Percentiles rank a stretch among this genome's conserved stretches.
Conservation (phyloP, 30 jellyfish, hydroid and myxozoan species). For the Hydractinia symbiolongicarpus region DNA sequence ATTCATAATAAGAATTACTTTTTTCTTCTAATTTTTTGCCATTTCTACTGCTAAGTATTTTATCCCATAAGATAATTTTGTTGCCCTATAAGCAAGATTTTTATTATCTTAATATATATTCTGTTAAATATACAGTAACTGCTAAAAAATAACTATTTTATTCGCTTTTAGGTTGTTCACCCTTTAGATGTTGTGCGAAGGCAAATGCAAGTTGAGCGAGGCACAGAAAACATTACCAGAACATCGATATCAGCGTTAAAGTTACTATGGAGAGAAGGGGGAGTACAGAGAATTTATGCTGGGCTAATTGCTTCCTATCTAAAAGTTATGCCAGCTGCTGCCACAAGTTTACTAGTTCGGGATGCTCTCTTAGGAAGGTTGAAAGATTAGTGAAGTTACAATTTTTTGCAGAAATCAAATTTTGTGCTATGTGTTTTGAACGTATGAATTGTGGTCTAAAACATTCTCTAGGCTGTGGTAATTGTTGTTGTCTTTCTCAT, state of each 20-base stretch:
- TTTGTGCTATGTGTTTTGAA: too few relatives aligned
- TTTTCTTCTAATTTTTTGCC: too few relatives aligned
- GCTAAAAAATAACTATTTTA: neutral
- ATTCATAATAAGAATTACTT: too few relatives aligned
- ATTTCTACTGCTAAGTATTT: too few relatives aligned
- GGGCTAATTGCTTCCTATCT: slow-evolving; percentile 76
- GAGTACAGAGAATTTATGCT: slow-evolving; percentile 63
- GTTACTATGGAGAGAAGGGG: slow-evolving; percentile 50
- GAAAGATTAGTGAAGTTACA: slow-evolving; percentile 22
- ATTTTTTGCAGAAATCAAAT: neutral
- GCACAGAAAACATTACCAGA: slow-evolving; percentile 1
- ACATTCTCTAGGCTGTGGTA: too few relatives aligned
- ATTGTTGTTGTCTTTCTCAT: too few relatives aligned
- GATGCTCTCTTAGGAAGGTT: slow-evolving; percentile 67
- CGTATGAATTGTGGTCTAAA: too few relatives aligned
- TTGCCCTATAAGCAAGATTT: too few relatives aligned
- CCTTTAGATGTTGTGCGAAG: slow-evolving; percentile 84
- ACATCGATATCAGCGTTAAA: slow-evolving; percentile 29
- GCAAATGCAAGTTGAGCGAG: slow-evolving; percentile 69
- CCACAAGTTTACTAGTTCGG: slow-evolving; percentile 57
- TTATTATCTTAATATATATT: too few relatives aligned
- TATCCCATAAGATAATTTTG: too few relatives aligned
- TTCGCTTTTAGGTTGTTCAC: slow-evolving; percentile 50
- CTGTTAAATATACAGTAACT: too few relatives aligned
- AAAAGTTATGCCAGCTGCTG: slow-evolving; percentile 85